phyloP scores from a whole-genome alignment of 92 coral and sea anemone species.

The Epizoanthus rinbou region DNA sequence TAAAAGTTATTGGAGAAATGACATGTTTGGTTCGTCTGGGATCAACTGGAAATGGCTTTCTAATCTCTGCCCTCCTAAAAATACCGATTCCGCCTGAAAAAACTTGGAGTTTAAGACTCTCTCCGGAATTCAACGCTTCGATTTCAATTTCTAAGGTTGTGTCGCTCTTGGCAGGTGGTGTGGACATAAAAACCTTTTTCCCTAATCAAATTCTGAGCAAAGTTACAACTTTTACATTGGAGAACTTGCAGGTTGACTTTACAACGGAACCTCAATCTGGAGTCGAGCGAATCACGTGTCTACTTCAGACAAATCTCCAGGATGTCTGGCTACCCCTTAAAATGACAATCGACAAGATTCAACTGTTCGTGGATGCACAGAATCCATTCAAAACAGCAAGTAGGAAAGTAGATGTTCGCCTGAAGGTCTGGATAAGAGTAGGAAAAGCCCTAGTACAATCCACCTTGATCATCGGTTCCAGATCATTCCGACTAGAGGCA shows the following conservation, averaged over 20 bases:
- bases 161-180: constrained; percentile 49
- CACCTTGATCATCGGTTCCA: constrained; percentile 24
- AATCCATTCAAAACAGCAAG: constrained; percentile 34
- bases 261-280: constrained; percentile 39
- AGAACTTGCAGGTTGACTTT: constrained; percentile 36
- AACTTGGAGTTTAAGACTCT: constrained; percentile 48
- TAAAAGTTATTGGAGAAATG: constrained; percentile 47
- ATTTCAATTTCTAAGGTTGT: constrained; percentile 41
- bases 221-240: constrained; percentile 41
- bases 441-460: constrained; percentile 52
- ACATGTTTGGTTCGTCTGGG: constrained; percentile 52
- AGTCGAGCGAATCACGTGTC: constrained; percentile 41
- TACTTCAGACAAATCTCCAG: constrained; percentile 41
- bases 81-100: constrained; percentile 39
- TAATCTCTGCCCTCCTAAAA: not conserved
- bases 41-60: constrained; percentile 33
- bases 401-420: not conserved
- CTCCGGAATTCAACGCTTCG: not conserved
- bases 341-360: constrained; percentile 39
- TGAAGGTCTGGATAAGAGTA: constrained; percentile 44
- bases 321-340: constrained; percentile 57
- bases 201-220: constrained; percentile 46
- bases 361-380: constrained; percentile 23
- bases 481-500: constrained; percentile 21
- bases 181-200: constrained; percentile 52